phyloP scores from a whole-genome alignment of 1,140 invertebrate genomes.

The Megathymus violae region DNA sequence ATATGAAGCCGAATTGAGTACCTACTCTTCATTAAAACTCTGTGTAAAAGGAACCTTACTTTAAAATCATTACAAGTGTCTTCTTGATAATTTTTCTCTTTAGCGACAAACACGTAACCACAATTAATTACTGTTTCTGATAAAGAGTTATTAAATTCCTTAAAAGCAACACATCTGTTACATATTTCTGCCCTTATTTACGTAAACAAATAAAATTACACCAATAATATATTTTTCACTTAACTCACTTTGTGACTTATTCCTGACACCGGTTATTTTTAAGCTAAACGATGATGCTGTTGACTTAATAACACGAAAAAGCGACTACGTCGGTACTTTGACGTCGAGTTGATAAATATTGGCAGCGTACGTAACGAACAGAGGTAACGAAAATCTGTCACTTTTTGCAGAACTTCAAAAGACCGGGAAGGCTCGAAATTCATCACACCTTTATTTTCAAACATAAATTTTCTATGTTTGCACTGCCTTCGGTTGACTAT shows the following conservation, averaged over 20 bases:
- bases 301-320: slow-evolving; percentile 34
- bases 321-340: slow-evolving; percentile 28
- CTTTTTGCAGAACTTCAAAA: slow-evolving; percentile 29
- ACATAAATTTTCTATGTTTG: slow-evolving; percentile 31
- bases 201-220: no score
- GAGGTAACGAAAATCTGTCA: slow-evolving; percentile 27
- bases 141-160: no score
- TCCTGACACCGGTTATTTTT: slow-evolving; percentile 11
- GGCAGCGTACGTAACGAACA: slow-evolving; percentile 29
- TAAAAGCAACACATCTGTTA: no score
- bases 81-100: no score
- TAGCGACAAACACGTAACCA: no score
- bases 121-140: no score
- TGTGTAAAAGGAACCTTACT: no score
- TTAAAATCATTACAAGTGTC: no score
- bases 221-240: neutral
- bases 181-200: no score
- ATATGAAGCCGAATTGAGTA: no score
- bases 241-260: slow-evolving; percentile 3
- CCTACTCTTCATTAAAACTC: no score
- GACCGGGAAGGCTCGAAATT: slow-evolving; percentile 23
- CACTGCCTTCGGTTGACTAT: slow-evolving; percentile 8
- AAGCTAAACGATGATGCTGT: slow-evolving; percentile 20
- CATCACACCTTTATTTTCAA: slow-evolving; percentile 27
- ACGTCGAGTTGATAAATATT: slow-evolving; percentile 28